Base-by-base conservation (phyloP, 2,113 vertebrate species). In the Daboia siamensis region DNA sequence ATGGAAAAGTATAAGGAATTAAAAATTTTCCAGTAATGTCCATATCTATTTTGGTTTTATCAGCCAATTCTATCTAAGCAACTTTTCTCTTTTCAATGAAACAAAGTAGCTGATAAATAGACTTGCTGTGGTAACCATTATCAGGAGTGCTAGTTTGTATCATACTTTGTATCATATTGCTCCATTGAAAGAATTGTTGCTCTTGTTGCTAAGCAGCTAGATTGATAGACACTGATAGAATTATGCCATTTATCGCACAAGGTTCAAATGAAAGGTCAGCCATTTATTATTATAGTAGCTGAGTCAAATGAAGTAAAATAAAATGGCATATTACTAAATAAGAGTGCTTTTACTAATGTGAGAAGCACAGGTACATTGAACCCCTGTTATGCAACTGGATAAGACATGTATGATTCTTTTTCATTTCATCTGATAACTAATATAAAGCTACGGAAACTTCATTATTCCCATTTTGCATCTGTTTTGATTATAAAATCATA, bases 211-310 rank as follows among this genome's bases (percentile, higher is more conserved):
- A 94, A 91, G 92, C 95, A 95, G 95, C 94, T 93, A 6, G 33
- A 91, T 95, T 96, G 96, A 95, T 94, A 93, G 64, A 87, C 94
- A 95, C 96, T 95, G 95, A 94, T 96, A 94, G 86, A 86, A 91
- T 1, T 1, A 55, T 94, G 2, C 90, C 93, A 87, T 92, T 96
- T 91, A 39, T 56, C 51, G 91, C 91, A 33, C 80, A 92, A 87
- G 91, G 96, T 97, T 97, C 94, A 94, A 84, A 96, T 95, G 95
- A 93, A 94, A 61, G 69, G 93, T 94, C 96, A 94, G 94, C 94
- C 90, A 84, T 95, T 90, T 74, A 86, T 87, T 94, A 93, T 61
- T 94, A 91, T 88, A 91, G 26, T 21, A 93, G 91, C 88, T 94
- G 95, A 95, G 95, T 92, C 55, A 95, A 91, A 93, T 90, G 48